Base-by-base conservation (phyloP, 1,140 invertebrate species). In the Drosophila ficusphila region DNA sequence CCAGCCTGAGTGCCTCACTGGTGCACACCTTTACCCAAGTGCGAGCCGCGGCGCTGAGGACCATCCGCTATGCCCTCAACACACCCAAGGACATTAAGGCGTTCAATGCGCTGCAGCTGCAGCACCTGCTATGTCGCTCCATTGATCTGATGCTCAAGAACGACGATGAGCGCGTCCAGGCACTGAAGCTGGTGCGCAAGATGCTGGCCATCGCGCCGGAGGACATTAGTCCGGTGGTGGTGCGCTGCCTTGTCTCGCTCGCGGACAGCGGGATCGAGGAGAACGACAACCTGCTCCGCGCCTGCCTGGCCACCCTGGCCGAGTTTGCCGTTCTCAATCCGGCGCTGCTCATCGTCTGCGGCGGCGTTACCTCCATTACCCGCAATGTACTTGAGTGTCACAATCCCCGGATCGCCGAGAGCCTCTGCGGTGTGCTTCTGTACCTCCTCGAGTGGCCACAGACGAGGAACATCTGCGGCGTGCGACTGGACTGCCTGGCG, bases 151-250 rank as follows among this genome's bases (percentile, higher is more conserved):
- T 94, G 93, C 92, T 94, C 39, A 94, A 96, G 71, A 98, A 98
- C 91, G 96, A 98, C 82, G 94, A 96, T 58, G 98, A 99, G 91
- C 93, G 97, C 21, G 94, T 98, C 36, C 97, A 99, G 92, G 97
- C 97, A 0, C 92, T 98, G 58, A 94, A 97, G 85, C 93, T 99
- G 69, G 82, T 91, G 6, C 77, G 91, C 9, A 91, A 91, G 54
- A 91, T 91, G 82, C 48, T 91, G 21, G 71, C 89, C 9, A 81
- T 91, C 39, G 54, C 90, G 2, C 82, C 91, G 1, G 86, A 91
- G 14, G 76, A 86, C 16, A 89, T 91, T n/a, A 91, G 82, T 69
- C 91, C 93, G 12, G 93, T 94, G 42, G 78, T 96, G 90, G 92
- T 94, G 83, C 92, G 96, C 64, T 96, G 96, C 78, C 91, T 99